Base-by-base conservation (phyloP, 2,797 vertebrate species). In the Alfaro cultratus region DNA sequence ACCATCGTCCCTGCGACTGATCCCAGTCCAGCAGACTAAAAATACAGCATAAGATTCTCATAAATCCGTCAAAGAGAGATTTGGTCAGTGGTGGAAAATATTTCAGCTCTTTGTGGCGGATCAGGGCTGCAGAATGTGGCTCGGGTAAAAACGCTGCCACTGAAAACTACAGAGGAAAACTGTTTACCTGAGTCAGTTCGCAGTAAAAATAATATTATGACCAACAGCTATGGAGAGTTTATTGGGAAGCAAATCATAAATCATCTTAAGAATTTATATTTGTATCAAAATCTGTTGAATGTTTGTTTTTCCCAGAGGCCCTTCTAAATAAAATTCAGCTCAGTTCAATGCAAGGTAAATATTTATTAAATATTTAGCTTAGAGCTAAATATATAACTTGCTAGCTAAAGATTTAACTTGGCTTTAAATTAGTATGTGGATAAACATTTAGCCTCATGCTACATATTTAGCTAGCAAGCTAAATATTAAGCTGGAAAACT, bases 21-120 rank as follows among this genome's bases (percentile, higher is more conserved):
- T 90, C 55, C 77, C 43, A 47, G 86, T 87, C 81, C 81, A 89
- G 79, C 29, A 21, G 57, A 74, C 70, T 73, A 80, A 77, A 82
- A 82, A 79, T 67, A 71, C 71, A 51, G 73, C 10, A 21, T 80
- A 76, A 80, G 73, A 84, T 78, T 70, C 82, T 39, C 34, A 83
- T 73, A 78, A 62, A 86, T 82, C 64, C 16, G 43, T 81, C 75
- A 83, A 72, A 88, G 76, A 51, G 41, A 86, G 36, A 77, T 13
- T 41, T 71, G 16, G 67, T 43, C 21, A 26, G 21, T 29, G 62
- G 43, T 57, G 45, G 2, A 31, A 82, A 74, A 67, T 46, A 73
- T 36, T 81, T 81, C 13, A 55, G 79, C 77, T 88, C 53, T 83
- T 85, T 45, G 41, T 76, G 81, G 82, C 79, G 85, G 62, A 26